Base-by-base conservation (phyloP, 2,888 invertebrate genomes). In the Apoda limacodes region DNA sequence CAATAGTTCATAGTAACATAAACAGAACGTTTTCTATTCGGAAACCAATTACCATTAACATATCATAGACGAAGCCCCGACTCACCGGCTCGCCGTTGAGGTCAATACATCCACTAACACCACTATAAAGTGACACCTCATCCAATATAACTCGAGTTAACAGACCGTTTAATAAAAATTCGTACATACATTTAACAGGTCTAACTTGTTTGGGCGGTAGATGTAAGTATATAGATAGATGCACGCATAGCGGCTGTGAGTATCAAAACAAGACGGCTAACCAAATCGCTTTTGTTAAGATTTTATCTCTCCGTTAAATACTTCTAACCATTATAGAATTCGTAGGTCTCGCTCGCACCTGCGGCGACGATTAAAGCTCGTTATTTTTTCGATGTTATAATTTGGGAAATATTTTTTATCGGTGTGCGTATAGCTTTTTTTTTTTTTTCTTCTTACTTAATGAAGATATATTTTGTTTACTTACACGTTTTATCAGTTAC, bases 271-370 rank as follows among this genome's bases (percentile, higher is more conserved):
- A 72, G 75, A 72, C 70, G 70, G 70, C 70, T 69, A 64, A 74
- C 75, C 74, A 72, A 78, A 76, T 75, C 71, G 71, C 72, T 64
- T 78, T 78, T 78, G 75, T 76, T 71, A 65, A 78, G 78, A 78
- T 78, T 76, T 74, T 76, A 78, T 78, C 78, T 75, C 59, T 54
- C 68, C 65, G 71, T 76, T 78, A 78, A 78, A 76, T 76, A 75
- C 72, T 76, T 75, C 64, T 68, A 70, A 69, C 72, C 71, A 74
- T 72, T 71, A 74, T 59, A 67, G 63, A 71, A 64, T 65, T 64
- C 64, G 70, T 70, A 64, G 63, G 56, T 64, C 68, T 67, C 64
- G 55, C 60, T 66, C 60, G 52, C 60, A 69, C 69, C 63, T 55
- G 66, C 63, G 64, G 69, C 64, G 63, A 60, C 60, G 65, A 62